phyloP scores from a whole-genome alignment of 2,113 vertebrate species.

The Hystrix cristata region DNA sequence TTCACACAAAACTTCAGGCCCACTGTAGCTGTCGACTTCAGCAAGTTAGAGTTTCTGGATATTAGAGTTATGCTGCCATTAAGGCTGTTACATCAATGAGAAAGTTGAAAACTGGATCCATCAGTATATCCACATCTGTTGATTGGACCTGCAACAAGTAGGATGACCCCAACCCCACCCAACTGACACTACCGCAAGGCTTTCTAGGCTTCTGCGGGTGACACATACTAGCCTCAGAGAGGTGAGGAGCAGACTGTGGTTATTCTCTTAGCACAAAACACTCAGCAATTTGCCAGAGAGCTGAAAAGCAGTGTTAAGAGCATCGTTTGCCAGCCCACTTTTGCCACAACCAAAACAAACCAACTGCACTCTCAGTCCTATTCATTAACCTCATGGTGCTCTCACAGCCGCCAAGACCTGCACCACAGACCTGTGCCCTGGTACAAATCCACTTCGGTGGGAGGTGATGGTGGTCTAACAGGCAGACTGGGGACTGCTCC shows the following conservation, averaged over 20 bases:
- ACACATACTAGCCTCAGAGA: not conserved
- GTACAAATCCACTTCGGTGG: accelerated
- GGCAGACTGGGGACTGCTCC: not conserved
- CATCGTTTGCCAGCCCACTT: not conserved
- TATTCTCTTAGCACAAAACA: not conserved
- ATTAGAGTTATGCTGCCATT: accelerated
- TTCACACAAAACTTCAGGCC: not conserved
- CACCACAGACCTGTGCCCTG: not conserved
- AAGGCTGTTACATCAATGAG: not conserved
- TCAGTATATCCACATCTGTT: accelerated
- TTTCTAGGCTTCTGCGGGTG: not conserved
- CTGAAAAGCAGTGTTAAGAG: conserved; percentile 31
- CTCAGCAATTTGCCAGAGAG: not conserved
- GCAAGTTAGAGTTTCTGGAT: not conserved
- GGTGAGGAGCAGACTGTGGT: not conserved
- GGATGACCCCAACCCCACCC: not conserved
- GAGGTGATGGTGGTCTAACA: accelerated
- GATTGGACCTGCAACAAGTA: not conserved
- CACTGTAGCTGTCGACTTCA: accelerated
- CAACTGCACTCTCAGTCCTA: conserved; percentile 60
- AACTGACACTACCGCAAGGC: accelerated
- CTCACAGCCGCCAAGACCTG: not conserved
- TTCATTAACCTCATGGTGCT: conserved; percentile 56
- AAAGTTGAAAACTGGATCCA: not conserved
- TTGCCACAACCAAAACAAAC: not conserved